Evolutionary conservation across 2,797 vertebrate species (phyloP), one percentile per base, ranked within the genome.

Genomic region (Danionella dracula): DNA sequence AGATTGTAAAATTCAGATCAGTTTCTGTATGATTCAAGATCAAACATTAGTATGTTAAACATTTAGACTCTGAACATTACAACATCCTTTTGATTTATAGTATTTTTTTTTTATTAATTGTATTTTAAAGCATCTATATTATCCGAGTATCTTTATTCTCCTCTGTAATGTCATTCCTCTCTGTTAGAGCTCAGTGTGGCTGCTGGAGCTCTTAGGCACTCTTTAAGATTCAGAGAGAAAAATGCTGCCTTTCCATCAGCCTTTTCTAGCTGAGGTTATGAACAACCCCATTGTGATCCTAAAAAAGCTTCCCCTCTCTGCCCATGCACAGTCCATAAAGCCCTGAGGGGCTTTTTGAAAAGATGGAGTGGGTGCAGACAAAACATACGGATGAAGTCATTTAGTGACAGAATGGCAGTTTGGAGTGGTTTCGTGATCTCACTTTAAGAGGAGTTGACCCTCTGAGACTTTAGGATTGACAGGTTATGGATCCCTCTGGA

Each of bases 381-480:
- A 54, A 45, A 46, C 17, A 20, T n/a, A 55, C 15, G 21, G 48
- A 55, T 34, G 37, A 15, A 55, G 56, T 40, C 49, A 54, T 54
- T 45, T 54, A 44, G 49, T 44, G 49, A 23, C 40, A 45, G 17
- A 54, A 44, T 27, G 40, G 13, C 61, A 17, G 19, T 35, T 31
- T 4, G 38, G 16, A 63, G 17, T 17, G 29, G 32, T 64, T 64
- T 54, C 16, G 61, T 45, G 49, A 15, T 34, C 23, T 54, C 8
- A 35, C 41, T 21, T 55, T 55, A 48, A 41, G 44, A 70, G 32
- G 38, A 35, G 61, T 29, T 56, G 50, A 70, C 32, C 67, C 61
- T 56, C 44, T 32, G 58, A 56, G 45, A 56, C 15, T 12, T 4
- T 15, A 41, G 62, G 67, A 63, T 48, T 62, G 67, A 48, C 34